Evolutionary conservation across 2,113 vertebrate species (phyloP).

Genomic region (Xenopus laevis): DNA sequence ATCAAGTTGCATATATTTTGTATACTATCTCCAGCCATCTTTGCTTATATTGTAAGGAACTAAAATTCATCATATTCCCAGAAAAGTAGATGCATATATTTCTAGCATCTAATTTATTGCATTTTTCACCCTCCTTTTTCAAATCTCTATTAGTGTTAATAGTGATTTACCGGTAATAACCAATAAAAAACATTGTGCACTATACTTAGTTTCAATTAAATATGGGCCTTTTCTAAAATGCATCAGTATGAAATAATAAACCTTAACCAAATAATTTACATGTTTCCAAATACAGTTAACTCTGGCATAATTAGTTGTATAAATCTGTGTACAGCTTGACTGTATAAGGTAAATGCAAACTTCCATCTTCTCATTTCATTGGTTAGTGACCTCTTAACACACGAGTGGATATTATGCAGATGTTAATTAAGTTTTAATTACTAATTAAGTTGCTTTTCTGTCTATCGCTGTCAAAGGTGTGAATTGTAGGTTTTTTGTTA

Average conservation of each 20-base stretch:
- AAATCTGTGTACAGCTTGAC: neutral
- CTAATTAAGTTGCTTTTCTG: conserved; percentile 50
- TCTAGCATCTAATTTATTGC: too few relatives aligned
- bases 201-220: neutral
- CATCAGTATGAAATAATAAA: neutral
- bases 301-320: neutral
- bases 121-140: too few relatives aligned
- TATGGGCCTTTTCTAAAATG: neutral
- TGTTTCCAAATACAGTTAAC: conserved; percentile 13
- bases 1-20: too few relatives aligned
- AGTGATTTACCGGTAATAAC: too few relatives aligned
- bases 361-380: conserved; percentile 30
- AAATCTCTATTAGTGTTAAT: too few relatives aligned
- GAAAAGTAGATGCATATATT: too few relatives aligned
- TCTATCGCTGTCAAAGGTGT: conserved; percentile 46
- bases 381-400: conserved; percentile 24
- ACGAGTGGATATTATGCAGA: conserved; percentile 46
- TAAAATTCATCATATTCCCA: too few relatives aligned
- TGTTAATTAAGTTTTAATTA: conserved; percentile 51
- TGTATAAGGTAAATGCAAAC: conserved; percentile 30
- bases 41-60: too few relatives aligned
- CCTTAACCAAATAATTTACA: neutral
- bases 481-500: conserved; percentile 59
- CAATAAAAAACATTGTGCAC: neutral
- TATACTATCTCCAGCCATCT: too few relatives aligned